Evolutionary conservation across 2,113 vertebrate genomes (phyloP).

Genomic region (Gyps fulvus): DNA sequence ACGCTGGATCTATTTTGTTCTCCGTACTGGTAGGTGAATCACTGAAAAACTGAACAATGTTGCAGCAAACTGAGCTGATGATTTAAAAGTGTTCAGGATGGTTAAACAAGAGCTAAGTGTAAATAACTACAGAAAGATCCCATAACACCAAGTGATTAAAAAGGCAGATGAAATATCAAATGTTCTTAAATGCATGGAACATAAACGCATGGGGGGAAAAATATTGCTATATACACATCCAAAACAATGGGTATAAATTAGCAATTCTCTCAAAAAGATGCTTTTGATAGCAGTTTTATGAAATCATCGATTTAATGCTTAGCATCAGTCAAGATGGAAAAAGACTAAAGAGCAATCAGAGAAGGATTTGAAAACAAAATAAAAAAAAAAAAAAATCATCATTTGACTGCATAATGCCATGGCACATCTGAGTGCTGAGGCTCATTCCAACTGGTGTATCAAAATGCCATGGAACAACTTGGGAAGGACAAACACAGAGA

Average conservation of each 20-base stretch:
- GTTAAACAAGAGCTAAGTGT: background rate
- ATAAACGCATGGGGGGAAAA: background rate
- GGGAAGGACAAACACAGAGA: background rate
- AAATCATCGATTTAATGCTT: background rate
- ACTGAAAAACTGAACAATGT: background rate
- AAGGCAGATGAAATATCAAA: background rate
- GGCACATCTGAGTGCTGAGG: background rate
- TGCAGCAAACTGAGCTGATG: background rate
- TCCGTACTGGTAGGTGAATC: background rate
- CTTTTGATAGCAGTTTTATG: background rate
- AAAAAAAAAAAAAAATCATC: background rate
- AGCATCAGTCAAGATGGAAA: background rate
- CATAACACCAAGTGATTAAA: background rate
- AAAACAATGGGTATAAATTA: background rate
- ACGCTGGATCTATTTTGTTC: background rate
- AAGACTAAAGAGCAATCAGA: background rate
- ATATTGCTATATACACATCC: background rate
- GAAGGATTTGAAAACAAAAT: background rate
- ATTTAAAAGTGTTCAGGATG: background rate
- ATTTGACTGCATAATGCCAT: fast-evolving
- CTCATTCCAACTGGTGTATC: background rate
- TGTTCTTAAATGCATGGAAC: background rate
- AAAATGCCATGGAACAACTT: background rate
- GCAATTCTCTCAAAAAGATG: background rate
- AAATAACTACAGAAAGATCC: background rate